Base-by-base conservation (phyloP, 2,888 invertebrate species). In the Flexamia atlantica region DNA sequence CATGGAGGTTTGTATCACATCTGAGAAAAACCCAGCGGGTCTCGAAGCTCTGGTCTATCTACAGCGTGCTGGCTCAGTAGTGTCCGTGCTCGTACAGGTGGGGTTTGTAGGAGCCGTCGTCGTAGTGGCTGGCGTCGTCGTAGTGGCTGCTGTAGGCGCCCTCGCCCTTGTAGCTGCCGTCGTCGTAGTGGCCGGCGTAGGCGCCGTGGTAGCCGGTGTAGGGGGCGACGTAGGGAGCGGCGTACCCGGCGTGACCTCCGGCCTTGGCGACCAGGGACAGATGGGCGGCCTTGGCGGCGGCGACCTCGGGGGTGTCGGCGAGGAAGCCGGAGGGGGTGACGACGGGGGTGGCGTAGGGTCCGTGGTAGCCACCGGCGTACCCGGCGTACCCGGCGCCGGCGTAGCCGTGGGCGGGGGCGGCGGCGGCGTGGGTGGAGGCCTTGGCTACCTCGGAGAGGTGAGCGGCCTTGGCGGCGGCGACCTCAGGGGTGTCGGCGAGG, bases 381-480 rank as follows among this genome's bases (percentile, higher is more conserved):
- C 76, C 83, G 68, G 81, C 68, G 74, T 76, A 76, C 25, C 42
- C 79, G 32, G 79, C 79, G 25, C 82, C 70, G 79, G 64, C 72
- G 84, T 64, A 70, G 25, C 70, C 70, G 32, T 70, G 42, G 64
- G 84, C 40, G 72, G 82, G 81, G 70, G 72, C 68, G 30, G 72
- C 46, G 23, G 72, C 72, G 17, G 46, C 70, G 30, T 85, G 83
- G 12, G 86, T 85, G 64, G 79, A 84, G 40, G 86, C 86, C 70
- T 87, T 88, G 84, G 87, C 87, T 74, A 87, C 87, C 87, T 90
- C 91, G 90, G 90, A 89, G 90, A 90, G 90, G 86, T 90, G 88
- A 46, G 88, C 87, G 72, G 88, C 88, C 81, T 86, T 86, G 81
- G 89, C 89, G 88, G 88, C 89, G 88, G 89, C 88, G 86, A 89